Base-by-base conservation (phyloP, 2,113 vertebrate species). In the Prolemur simus region DNA sequence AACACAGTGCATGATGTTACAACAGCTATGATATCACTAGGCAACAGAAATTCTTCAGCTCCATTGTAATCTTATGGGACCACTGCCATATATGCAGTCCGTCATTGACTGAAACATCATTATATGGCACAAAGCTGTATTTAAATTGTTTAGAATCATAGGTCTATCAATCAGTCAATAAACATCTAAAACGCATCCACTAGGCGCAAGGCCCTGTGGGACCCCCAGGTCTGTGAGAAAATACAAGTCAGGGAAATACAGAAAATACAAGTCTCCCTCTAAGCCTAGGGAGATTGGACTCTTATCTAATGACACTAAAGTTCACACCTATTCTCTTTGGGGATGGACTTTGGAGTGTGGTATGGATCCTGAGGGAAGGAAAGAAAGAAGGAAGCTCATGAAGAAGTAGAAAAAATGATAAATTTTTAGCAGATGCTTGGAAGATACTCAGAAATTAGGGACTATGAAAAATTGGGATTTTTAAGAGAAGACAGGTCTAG, bases 81-180 rank as follows among this genome's bases (percentile, higher is more conserved):
- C 6, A 29, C 42, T 8, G 0, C 32, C 45, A 18, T 17, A 47
- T 76, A 76, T 32, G 15, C 47, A 23, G 14, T 32, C 73, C 4
- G 9, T 47, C 27, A 5, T 47, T 47, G 73, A 47, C 27, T 18
- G 45, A 47, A 76, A 76, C 29, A 76, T 9, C 14, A 27, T 29
- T 74, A 29, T 74, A 14, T 45, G 27, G 42, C 45, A 47, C 73
- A 76, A 32, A 27, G 47, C 73, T 76, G 4, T 81, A 39, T n/a
- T 18, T 15, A 93, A 88, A 93, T 78, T 37, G 71, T 93, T 95
- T 90, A 84, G 49, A 89, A 34, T 78, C 86, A 68, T 7, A 88
- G 12, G 29, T 66, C n/a, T 82, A 27, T 85, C 47, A 12, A 21
- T 80, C 80, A 77, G 45, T 47, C 63, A 80, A 71, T 52, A 86